Percentiles rank a stretch among this genome's conserved stretches.
These are phyloP conservation scores for Sebastes fasciatus DNA, from an alignment of 2,113 vertebrate species.

Conservation along the genomic window DNA sequence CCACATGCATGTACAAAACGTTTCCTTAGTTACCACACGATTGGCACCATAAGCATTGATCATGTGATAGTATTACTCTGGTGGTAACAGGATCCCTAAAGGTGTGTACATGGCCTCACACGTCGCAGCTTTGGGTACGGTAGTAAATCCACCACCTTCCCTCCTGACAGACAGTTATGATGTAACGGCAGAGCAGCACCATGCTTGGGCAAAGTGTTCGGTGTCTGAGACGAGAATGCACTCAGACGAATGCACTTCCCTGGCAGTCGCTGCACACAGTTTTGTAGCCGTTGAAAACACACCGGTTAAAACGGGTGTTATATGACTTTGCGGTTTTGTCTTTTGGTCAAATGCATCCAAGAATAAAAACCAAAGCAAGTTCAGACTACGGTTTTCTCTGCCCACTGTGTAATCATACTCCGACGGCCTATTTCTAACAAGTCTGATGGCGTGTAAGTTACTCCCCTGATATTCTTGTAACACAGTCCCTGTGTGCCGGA, in stretches of 20 bases:
- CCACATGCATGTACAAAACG: slow-evolving; percentile 11
- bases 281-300: neutral
- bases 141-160: slow-evolving; percentile 50
- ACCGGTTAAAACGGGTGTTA: neutral
- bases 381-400: neutral
- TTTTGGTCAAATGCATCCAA: slow-evolving; percentile 1
- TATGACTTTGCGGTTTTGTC: neutral
- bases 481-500: slow-evolving; percentile 23
- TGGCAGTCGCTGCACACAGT: neutral
- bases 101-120: slow-evolving; percentile 34
- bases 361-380: slow-evolving; percentile 4
- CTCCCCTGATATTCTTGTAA: slow-evolving; percentile 20
- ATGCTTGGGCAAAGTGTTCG: slow-evolving; percentile 60
- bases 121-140: slow-evolving; percentile 36
- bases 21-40: neutral
- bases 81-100: slow-evolving; percentile 42
- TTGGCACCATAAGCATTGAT: neutral
- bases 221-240: slow-evolving; percentile 31
- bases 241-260: neutral
- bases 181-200: slow-evolving; percentile 32
- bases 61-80: slow-evolving; percentile 37
- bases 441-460: slow-evolving; percentile 5
- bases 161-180: slow-evolving; percentile 9
- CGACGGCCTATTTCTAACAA: slow-evolving; percentile 29
- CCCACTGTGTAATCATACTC: neutral